Base-by-base conservation (phyloP, 1,140 invertebrate genomes). In the Camponotus pennsylvanicus region DNA sequence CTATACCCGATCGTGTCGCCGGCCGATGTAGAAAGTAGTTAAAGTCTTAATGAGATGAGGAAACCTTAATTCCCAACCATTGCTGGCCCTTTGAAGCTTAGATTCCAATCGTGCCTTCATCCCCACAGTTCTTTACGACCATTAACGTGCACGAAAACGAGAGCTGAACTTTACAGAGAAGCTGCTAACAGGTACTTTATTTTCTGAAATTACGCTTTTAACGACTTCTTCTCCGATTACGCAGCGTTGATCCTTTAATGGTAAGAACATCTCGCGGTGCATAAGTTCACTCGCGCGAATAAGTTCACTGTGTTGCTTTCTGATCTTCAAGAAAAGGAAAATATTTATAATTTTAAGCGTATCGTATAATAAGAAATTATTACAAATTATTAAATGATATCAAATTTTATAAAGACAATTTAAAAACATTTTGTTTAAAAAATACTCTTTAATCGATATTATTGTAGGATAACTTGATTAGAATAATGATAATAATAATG, bases 161-260 rank as follows among this genome's bases (percentile, higher is more conserved):
- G n/a, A 32, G 11, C 77, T 37, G n/a, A 79, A 76, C 57, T 82
- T 82, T 69, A 40, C 49, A 32, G 40, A 61, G n/a, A 40, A 73
- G 73, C 69, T 63, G 42, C 21, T 59, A 69, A 87, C 32, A 69
- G 57, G 21, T 88, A 84, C 82, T 87, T 85, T 70, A 87, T 85
- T 87, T 85, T 63, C 71, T 77, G 66, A 85, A 87, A 87, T 77
- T 85, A 70, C 79, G 42, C 59, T 70, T 63, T 75, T 77, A 88
- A 88, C 63, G 64, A 73, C 61, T 77, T 63, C 76, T 32, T 55
- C 69, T 42, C 79, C 55, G 70, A 88, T 88, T 88, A 88, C 70
- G 32, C 78, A n/a, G 40, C 15, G 21, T 49, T 52, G 70, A 84
- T 57, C 27, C 13, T 59, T 67, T 37, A 76, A 55, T 69, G 32